phyloP scores from a whole-genome alignment of 2,888 invertebrate species.

The Malthinus seriepunctatus region DNA sequence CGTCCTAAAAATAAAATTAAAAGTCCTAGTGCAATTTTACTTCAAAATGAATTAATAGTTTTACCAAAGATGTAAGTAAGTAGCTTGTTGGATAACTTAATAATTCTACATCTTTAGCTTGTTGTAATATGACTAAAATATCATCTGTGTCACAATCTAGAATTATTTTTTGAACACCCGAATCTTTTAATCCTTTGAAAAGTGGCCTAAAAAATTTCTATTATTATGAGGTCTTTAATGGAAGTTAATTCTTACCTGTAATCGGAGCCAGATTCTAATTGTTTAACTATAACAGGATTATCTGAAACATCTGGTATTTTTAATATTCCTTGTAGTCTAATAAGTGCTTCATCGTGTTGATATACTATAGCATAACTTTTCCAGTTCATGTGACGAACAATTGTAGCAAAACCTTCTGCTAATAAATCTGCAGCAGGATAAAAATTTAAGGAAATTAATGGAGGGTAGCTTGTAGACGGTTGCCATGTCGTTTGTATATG shows the following conservation, averaged over 20 bases:
- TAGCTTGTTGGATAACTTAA: constrained; percentile 71
- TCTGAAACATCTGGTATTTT: constrained; percentile 67
- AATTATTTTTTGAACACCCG: constrained; percentile 72
- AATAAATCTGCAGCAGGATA: constrained; percentile 70
- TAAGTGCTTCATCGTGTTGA: constrained; percentile 74
- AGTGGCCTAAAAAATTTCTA: constrained; percentile 59
- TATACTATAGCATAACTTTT: constrained; percentile 77
- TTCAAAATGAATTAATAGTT: too few species aligned
- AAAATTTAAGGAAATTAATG: constrained; percentile 61
- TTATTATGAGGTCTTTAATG: neutral
- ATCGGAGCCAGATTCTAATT: constrained; percentile 55
- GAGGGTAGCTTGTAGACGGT: constrained; percentile 44
- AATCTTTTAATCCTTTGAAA: constrained; percentile 75
- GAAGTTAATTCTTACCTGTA: constrained; percentile 32
- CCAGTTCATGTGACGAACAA: constrained; percentile 75
- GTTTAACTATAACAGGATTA: constrained; percentile 66
- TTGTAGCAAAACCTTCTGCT: constrained; percentile 67
- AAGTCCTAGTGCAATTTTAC: neutral
- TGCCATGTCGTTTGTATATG: constrained; percentile 80
- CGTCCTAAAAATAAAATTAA: constrained; percentile 53
- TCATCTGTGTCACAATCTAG: constrained; percentile 73
- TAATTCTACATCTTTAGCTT: constrained; percentile 81
- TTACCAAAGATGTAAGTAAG: constrained; percentile 66
- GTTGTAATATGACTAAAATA: constrained; percentile 59
- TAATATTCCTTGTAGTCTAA: constrained; percentile 78